Evolutionary conservation across 2,113 vertebrate species (phyloP).

Genomic region (Crotophaga sulcirostris): DNA sequence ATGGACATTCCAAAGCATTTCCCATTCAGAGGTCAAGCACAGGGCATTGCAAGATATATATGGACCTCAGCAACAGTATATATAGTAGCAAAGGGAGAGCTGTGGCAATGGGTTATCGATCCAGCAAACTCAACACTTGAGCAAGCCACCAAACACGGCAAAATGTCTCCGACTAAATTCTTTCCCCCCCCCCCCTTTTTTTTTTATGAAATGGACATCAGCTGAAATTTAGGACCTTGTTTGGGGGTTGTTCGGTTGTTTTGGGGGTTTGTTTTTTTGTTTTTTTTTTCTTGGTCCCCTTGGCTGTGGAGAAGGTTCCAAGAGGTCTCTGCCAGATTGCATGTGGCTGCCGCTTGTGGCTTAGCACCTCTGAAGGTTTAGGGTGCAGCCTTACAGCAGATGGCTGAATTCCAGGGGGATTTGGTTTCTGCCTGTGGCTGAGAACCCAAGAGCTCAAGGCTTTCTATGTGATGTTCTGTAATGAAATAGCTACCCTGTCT

Average conservation of each 20-base stretch:
- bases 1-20: conserved; percentile 96
- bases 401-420: conserved; percentile 42
- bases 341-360: conserved; percentile 27
- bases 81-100: conserved; percentile 69
- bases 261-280: background rate
- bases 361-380: conserved; percentile 52
- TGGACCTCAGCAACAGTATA: conserved; percentile 65
- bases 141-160: background rate
- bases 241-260: conserved; percentile 9
- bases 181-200: background rate
- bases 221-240: conserved; percentile 33
- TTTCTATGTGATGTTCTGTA: background rate
- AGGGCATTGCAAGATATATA: conserved; percentile 83
- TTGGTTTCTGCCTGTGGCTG: conserved; percentile 36
- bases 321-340: conserved; percentile 29
- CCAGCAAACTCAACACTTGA: conserved; percentile 10
- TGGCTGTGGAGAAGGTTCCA: conserved; percentile 14
- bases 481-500: conserved; percentile 13
- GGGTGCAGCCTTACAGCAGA: conserved; percentile 2
- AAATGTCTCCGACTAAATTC: background rate
- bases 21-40: conserved; percentile 86
- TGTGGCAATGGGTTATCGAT: conserved; percentile 48
- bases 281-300: background rate
- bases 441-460: background rate
- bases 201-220: background rate